Base-by-base conservation (phyloP, 2,797 vertebrate species). In the Myotis myotis region DNA sequence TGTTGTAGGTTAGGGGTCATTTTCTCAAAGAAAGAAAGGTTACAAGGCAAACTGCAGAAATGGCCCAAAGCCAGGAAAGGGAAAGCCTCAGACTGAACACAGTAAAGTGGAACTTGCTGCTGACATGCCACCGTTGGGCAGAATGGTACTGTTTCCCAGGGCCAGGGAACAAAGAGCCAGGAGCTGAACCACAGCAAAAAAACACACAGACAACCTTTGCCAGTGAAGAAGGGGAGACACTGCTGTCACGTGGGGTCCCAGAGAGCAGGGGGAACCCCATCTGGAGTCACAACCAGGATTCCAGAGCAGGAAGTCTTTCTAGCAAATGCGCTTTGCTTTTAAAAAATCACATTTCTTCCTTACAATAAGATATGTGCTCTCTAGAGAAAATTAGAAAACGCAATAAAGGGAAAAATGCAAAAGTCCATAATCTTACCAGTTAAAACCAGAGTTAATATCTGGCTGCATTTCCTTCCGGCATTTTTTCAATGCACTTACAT, bases 381-480 rank as follows among this genome's bases (percentile, higher is more conserved):
- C 91, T 53, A 55, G 62, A 88, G 70, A 79, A 94, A 86, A 89
- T 62, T 49, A 90, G 16, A 87, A 95, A 88, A 88, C 36, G 8
- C 23, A 78, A 38, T 62, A 47, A 94, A 90, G 23, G 68, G 16
- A 23, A 78, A 91, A 92, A 90, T 23, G 5, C 22, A 76, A 79
- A 72, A 83, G 36, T 76, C 38, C 22, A 55, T 88, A 36, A 75
- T 66, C 28, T 93, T 38, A 94, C 7, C 44, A 38, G 33, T 38
- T 64, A 91, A 92, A 89, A 74, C 33, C 19, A 75, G 33, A 55
- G 33, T 55, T 81, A 72, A 68, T 11, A 78, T 22, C 81, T n/a
- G 22, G 41, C 17, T 33, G 6, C 2, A 30, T 57, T 78, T 75
- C 36, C 41, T 70, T 12, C 9, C 17, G 11, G 78, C 2, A 47